Conservation (phyloP, 2,797 vertebrate genomes). For the Eurystomus glaucurus region DNA sequence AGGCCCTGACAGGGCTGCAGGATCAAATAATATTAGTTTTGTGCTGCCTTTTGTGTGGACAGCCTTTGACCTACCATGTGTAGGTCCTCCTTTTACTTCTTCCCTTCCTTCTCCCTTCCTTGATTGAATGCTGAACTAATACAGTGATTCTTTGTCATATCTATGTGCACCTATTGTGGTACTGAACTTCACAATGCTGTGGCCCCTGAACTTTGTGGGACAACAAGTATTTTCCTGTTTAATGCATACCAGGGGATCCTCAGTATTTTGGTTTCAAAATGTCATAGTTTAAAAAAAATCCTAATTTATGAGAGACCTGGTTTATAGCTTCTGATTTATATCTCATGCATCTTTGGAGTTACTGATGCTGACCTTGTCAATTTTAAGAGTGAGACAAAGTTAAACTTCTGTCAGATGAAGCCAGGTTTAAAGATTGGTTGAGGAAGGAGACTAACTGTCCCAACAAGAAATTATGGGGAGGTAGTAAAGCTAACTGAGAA, state of each 20-base stretch:
- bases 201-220: background rate
- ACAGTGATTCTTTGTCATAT: background rate
- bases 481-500: conserved; percentile 26
- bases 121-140: background rate
- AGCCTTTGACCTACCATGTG: background rate
- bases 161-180: background rate
- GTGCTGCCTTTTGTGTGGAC: background rate
- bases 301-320: background rate
- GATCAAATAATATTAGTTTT: background rate
- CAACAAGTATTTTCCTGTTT: background rate
- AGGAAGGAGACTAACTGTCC: conserved; percentile 34
- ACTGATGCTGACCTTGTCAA: background rate
- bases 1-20: background rate
- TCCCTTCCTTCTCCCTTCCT: background rate
- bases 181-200: background rate
- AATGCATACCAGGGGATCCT: background rate
- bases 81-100: background rate
- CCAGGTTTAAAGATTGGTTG: conserved; percentile 3
- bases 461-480: conserved; percentile 40
- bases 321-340: conserved; percentile 15
- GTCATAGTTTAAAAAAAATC: background rate
- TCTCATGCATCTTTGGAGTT: background rate
- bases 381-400: background rate
- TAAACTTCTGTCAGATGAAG: background rate
- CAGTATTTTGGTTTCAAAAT: background rate